A percentile compares a stretch with the other conserved stretches of the same genome.
These are phyloP conservation scores for Grapholita molesta DNA, from an alignment of 1,140 invertebrate genomes.

Conservation along the genomic window DNA sequence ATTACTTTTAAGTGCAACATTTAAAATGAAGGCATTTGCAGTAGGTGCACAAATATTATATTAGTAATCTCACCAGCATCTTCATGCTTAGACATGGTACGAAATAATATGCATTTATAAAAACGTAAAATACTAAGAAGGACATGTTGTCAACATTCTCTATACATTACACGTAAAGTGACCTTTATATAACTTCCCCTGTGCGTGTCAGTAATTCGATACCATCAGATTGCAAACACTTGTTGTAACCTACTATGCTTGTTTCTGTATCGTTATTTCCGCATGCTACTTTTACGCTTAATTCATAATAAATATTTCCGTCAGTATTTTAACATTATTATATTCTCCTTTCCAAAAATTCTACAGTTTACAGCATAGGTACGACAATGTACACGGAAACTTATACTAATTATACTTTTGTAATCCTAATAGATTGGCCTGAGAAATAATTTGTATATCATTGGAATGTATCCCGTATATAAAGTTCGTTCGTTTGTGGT, in stretches of 20 bases:
- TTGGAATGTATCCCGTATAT: too few relatives aligned
- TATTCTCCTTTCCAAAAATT: too few relatives aligned
- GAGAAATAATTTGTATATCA: too few relatives aligned
- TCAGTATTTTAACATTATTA: too few relatives aligned
- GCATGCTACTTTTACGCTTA: neutral
- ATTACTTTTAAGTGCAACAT: too few relatives aligned
- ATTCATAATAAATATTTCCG: too few relatives aligned
- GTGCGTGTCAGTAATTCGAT: neutral
- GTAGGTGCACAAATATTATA: neutral
- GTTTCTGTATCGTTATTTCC: neutral
- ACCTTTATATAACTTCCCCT: neutral
- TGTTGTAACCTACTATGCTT: slow-evolving; percentile 13
- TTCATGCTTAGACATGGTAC: neutral
- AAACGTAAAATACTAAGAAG: neutral
- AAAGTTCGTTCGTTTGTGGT: too few relatives aligned
- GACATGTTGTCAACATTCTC: neutral
- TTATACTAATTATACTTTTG: too few relatives aligned
- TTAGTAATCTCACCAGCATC: neutral
- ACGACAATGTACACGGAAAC: too few relatives aligned
- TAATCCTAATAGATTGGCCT: too few relatives aligned
- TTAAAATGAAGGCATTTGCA: neutral
- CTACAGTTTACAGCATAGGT: too few relatives aligned
- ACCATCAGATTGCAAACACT: slow-evolving; percentile 22
- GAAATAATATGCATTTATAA: neutral
- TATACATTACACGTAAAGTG: neutral